Conservation (phyloP, 2,888 invertebrate species). For the Euplagia quadripunctaria region DNA sequence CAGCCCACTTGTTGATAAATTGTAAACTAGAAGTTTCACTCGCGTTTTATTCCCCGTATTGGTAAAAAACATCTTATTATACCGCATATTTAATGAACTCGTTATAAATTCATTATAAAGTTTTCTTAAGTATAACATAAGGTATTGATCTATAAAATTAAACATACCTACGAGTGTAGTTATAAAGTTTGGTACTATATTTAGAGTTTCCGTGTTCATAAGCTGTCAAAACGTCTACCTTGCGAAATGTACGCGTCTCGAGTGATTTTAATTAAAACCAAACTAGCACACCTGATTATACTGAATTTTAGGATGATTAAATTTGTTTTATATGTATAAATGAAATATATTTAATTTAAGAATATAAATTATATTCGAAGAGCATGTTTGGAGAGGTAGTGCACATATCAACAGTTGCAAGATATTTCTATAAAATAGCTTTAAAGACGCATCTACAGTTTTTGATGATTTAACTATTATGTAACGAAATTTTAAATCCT, state of each 20-base stretch:
- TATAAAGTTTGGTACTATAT: conserved; percentile 20
- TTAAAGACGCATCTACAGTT: too few species aligned
- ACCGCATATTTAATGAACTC: too few species aligned
- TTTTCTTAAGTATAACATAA: neutral
- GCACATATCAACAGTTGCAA: too few species aligned
- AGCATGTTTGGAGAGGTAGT: neutral
- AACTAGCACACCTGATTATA: conserved; percentile 12
- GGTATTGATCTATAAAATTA: neutral
- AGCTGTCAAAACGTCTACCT: conserved; percentile 19
- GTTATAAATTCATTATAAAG: too few species aligned
- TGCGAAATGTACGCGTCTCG: conserved; percentile 17
- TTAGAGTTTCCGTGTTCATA: conserved; percentile 18
- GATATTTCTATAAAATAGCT: too few species aligned
- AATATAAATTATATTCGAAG: neutral
- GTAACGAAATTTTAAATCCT: too few species aligned
- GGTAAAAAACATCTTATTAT: too few species aligned
- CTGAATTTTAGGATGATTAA: conserved; percentile 3
- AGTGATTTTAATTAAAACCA: conserved; percentile 26
- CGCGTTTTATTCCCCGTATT: too few species aligned
- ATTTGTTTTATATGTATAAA: neutral
- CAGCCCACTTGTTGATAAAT: too few species aligned
- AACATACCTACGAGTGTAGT: conserved; percentile 11
- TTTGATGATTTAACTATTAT: too few species aligned
- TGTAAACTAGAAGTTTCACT: too few species aligned
- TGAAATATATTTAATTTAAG: neutral